A percentile compares a stretch with the other conserved stretches of the same genome.
phyloP scores from a whole-genome alignment of 2,888 invertebrate species.

The Caenorhabditis japonica region DNA sequence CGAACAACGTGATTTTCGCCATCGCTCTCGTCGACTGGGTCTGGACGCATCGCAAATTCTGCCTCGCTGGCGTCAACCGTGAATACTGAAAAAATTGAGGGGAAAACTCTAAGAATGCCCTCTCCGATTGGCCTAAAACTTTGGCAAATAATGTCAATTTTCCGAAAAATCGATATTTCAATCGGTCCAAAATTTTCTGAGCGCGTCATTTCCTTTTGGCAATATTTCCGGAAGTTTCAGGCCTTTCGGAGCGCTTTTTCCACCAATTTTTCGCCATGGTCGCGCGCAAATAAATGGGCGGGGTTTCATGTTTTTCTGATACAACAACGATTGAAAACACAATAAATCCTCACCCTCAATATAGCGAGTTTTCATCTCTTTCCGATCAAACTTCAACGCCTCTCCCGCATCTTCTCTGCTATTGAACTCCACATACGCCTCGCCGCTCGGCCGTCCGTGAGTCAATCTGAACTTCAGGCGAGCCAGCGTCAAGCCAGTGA shows the following conservation, averaged over 20 bases:
- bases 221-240: too few relatives aligned
- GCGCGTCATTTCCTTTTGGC: too few relatives aligned
- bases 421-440: conserved; percentile 65
- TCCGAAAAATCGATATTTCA: too few relatives aligned
- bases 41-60: conserved; percentile 24
- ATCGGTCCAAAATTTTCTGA: too few relatives aligned
- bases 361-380: conserved; percentile 68
- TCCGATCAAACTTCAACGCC: conserved; percentile 64
- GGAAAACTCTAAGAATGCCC: too few relatives aligned
- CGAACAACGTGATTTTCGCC: conserved; percentile 54
- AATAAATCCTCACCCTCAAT: conserved; percentile 70
- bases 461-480: conserved; percentile 23
- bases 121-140: too few relatives aligned
- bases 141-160: too few relatives aligned
- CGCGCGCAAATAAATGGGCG: too few relatives aligned
- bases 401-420: conserved; percentile 51
- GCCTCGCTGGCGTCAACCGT: conserved; percentile 32
- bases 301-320: too few relatives aligned
- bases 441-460: conserved; percentile 71
- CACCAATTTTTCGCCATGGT: too few relatives aligned
- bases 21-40: conserved; percentile 12
- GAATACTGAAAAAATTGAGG: conserved; percentile 49
- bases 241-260: too few relatives aligned
- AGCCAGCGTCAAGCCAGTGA: conserved; percentile 58
- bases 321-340: too few relatives aligned